Base-by-base conservation (phyloP, 2,888 invertebrate genomes). In the Lepidochrysops patricia region DNA sequence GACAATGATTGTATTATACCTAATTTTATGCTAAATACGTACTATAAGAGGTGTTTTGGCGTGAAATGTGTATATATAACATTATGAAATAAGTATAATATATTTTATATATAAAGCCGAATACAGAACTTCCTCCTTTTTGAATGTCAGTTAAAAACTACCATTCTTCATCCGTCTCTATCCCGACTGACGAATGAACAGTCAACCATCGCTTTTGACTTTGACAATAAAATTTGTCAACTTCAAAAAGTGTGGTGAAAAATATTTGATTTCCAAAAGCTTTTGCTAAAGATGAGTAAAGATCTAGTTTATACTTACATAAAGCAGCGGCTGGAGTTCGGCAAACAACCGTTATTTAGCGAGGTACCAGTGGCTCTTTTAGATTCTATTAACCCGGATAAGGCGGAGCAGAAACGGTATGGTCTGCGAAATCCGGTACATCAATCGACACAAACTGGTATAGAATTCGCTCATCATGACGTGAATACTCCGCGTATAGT, bases 401-500 rank as follows among this genome's bases (percentile, higher is more conserved):
- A 64, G 32, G 25, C 59, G 0, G 70, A 81, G 12, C 82, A 80
- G 66, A 77, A 72, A 57, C 67, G 77, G 63, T 91, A 80, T 65
- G 67, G 77, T 23, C 71, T 87, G 56, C 74, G 87, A 35, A 87
- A 90, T 74, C 90, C 90, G 4, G 81, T 90, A 0, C 69, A 86
- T 34, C 74, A 75, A n/a, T 76, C 71, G 15, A 73, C 79, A 3
- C 90, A 90, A 67, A 79, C 76, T n/a, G 70, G 72, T 5, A 70
- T 70, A 61, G 67, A 67, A 29, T 72, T 74, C 58, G 77, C 84
- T 4, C 71, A 78, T 59, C 80, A 85, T 43, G 75, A 82, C 68
- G 83, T 91, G 7, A 94, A 93, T 69, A 94, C 94, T 12, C 72
- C 66, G 49, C 90, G 87, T 64, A 87, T 91, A 32, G 88, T 86